Conservation (phyloP, 2,113 vertebrate species). For the Lycocorax pyrrhopterus region DNA sequence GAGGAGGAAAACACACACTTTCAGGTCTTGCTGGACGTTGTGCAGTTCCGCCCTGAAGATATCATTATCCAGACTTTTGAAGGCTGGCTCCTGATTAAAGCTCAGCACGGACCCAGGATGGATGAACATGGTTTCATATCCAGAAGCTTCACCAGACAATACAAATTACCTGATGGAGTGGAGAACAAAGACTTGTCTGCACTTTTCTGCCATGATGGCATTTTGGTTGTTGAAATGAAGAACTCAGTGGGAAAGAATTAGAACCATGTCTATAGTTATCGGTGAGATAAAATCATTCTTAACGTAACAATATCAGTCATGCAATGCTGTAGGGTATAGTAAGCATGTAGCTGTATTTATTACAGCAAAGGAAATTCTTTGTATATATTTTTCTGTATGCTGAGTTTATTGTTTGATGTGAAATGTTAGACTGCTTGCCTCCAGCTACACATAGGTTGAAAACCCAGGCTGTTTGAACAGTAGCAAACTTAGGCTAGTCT, state of each 20-base stretch:
- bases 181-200: conserved; percentile 75
- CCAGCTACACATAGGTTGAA: background rate
- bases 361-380: conserved; percentile 17
- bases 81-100: conserved; percentile 83
- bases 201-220: conserved; percentile 80
- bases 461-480: background rate
- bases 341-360: background rate
- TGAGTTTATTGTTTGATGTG: conserved; percentile 30
- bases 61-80: conserved; percentile 85
- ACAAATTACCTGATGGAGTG: conserved; percentile 72
- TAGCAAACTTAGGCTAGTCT: background rate
- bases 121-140: conserved; percentile 82
- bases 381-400: background rate
- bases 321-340: background rate
- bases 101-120: conserved; percentile 77
- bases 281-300: background rate
- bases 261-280: background rate
- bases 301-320: background rate
- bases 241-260: conserved; percentile 28
- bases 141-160: conserved; percentile 79
- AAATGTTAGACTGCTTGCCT: background rate
- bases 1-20: conserved; percentile 47
- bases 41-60: conserved; percentile 84
- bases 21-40: conserved; percentile 78
- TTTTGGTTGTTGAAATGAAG: conserved; percentile 80